phyloP scores from a whole-genome alignment of 1,140 invertebrate species.

The Galendromus occidentalis region DNA sequence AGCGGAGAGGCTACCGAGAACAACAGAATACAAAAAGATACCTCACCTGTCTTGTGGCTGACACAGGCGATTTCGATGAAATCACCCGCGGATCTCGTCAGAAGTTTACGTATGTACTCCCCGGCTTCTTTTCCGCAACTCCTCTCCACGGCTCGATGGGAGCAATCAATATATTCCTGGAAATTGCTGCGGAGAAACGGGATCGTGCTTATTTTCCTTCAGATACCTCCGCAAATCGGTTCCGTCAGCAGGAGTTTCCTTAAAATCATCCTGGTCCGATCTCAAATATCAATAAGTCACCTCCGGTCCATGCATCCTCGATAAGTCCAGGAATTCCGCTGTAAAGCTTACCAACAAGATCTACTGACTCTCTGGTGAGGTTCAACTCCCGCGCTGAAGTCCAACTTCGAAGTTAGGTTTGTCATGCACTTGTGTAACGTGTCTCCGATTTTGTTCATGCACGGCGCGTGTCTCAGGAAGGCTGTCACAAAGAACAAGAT shows the following conservation, averaged over 20 bases:
- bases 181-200: not conserved
- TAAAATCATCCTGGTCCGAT: too few species aligned
- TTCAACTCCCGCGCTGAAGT: not conserved
- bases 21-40: not conserved
- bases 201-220: too few species aligned
- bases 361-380: not conserved
- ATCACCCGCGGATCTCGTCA: slow-evolving; percentile 1
- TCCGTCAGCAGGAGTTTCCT: too few species aligned
- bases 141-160: not conserved
- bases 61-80: slow-evolving; percentile 8
- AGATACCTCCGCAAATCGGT: too few species aligned
- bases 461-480: not conserved
- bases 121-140: not conserved
- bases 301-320: too few species aligned
- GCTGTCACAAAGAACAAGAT: not conserved
- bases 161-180: not conserved
- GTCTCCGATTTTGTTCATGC: slow-evolving; percentile 7
- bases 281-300: too few species aligned
- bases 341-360: not conserved
- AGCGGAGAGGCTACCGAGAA: too few species aligned
- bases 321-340: too few species aligned
- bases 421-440: slow-evolving; percentile 7
- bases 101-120: not conserved
- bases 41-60: not conserved
- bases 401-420: not conserved